Conservation (phyloP, 1,140 invertebrate species). For the honey bee (Apis mellifera) region Amel_HAv3.1 CM009931.2:1092001-1092500, state of each 20-base stretch:
- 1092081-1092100: too few relatives aligned
- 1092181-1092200: slow-evolving; percentile 40
- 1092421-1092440: slow-evolving; percentile 30
- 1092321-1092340: background rate
- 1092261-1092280: background rate
- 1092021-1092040: slow-evolving; percentile 24
- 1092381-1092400: too few relatives aligned
- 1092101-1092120: background rate
- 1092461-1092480: slow-evolving; percentile 23
- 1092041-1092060: slow-evolving; percentile 21
- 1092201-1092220: slow-evolving; percentile 32
- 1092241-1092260: slow-evolving; percentile 19
- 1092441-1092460: slow-evolving; percentile 13
- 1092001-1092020: background rate
- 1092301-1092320: background rate
- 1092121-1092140: slow-evolving; percentile 33
- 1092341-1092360: background rate
- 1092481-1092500: slow-evolving; percentile 27
- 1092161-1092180: slow-evolving; percentile 1
- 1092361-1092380: slow-evolving; percentile 4
- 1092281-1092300: background rate
- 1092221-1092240: slow-evolving; percentile 32
- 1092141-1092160: slow-evolving; percentile 27
- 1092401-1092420: background rate
- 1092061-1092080: background rate